These are phyloP conservation scores for Iguana delicatissima DNA, from an alignment of 2,797 vertebrate genomes.

Conservation along the genomic window DNA sequence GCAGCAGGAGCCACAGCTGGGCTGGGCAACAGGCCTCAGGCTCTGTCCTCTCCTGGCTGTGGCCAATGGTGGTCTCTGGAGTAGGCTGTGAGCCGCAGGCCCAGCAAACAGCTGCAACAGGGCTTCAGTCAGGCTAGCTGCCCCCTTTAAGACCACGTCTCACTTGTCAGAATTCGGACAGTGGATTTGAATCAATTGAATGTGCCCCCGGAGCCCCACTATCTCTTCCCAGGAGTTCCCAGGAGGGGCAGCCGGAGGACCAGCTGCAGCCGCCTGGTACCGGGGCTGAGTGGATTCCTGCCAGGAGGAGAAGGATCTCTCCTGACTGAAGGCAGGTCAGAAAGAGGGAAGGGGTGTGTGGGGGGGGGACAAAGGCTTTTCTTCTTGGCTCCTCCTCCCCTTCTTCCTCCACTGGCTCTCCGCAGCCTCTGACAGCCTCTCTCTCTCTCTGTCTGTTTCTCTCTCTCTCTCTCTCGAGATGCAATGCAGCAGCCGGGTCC, in stretches of 20 bases:
- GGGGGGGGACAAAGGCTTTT: too few relatives aligned
- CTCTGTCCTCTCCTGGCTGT: too few relatives aligned
- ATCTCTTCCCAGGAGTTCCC: not conserved
- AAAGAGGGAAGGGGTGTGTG: not conserved
- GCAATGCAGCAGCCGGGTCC: constrained; percentile 68
- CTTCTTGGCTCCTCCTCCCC: not conserved
- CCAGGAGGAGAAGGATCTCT: too few relatives aligned
- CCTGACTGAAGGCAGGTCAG: not conserved
- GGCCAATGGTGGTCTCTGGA: not conserved
- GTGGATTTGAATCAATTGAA: too few relatives aligned
- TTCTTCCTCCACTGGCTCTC: not conserved
- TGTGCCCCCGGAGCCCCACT: too few relatives aligned
- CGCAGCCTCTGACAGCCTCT: constrained; percentile 47
- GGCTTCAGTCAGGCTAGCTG: not conserved
- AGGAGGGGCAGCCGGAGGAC: not conserved
- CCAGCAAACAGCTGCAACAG: not conserved
- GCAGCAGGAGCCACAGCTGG: not conserved
- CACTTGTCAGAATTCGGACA: too few relatives aligned
- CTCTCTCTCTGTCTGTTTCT: too few relatives aligned
- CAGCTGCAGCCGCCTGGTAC: not conserved
- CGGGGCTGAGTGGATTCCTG: too few relatives aligned
- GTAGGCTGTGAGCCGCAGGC: too few relatives aligned
- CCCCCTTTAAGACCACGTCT: not conserved
- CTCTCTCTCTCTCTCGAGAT: constrained; percentile 36
- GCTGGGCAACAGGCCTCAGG: not conserved